Base-by-base conservation (phyloP, 53 echinoderm and acorn worm genomes). In the Paracentrotus lividus region DNA sequence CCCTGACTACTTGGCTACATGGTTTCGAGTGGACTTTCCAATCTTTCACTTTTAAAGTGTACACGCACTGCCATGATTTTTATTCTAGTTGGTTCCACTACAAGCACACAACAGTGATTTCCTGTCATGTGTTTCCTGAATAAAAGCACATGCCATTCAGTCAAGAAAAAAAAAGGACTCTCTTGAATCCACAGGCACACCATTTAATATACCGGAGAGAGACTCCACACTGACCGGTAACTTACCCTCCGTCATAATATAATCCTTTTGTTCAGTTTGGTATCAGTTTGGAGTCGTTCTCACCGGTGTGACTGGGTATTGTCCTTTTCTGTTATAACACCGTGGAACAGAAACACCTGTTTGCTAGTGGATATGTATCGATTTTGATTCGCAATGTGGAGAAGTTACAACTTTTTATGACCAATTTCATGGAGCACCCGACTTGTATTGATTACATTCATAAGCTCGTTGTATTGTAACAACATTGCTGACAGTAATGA, bases 341-440 rank as follows among this genome's bases (percentile, higher is more conserved):
- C 81, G 26, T 81, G 44, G 26, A 5, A n/a, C 24, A 81, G 27
- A 24, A 81, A 3, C 81, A 81, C 81, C 81, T 81, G 81, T 81
- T 81, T 47, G 81, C 81, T 81, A 8, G 81, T 47, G 81, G 81
- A 81, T 14, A 47, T 81, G 47, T 47, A 81, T 81, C 81, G 81
- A 81, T 81, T 47, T 44, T 45, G 44, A 45, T 81, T 26, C n/a
- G 81, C 26, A 81, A 47, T 45, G 27, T 81, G 81, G 45, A 81
- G 24, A 36, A 47, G 44, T 81, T 81, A 81, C 47, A 81, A 44
- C 47, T n/a, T n/a, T n/a, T 81, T 47, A 47, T 81, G 44, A 27
- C 47, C 81, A 47, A 81, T 81, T n/a, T n/a, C 14, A 27, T 81
- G 44, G 24, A n/a, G 45, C 81, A 47, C 42, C 45, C 47, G 47